These are phyloP conservation scores for Helicoverpa armigera DNA, from an alignment of 1,140 invertebrate species.

Conservation along the genomic window DNA sequence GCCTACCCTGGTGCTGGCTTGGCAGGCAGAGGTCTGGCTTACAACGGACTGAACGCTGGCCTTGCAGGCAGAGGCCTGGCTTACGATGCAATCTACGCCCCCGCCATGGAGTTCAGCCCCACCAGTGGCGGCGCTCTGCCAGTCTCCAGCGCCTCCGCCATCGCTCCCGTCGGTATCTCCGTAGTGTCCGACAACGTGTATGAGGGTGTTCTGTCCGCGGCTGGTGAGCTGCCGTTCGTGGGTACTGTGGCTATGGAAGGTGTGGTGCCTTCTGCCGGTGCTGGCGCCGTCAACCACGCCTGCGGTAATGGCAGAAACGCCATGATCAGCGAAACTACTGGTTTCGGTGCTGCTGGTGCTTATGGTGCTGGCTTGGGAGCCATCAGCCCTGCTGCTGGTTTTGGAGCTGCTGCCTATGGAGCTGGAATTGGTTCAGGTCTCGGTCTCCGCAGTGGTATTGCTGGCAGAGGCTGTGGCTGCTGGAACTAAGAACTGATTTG, in stretches of 20 bases:
- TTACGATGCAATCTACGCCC: neutral
- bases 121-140: constrained; percentile 49
- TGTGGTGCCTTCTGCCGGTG: constrained; percentile 59
- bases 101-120: constrained; percentile 29
- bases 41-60: neutral
- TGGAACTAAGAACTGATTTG: too few species aligned
- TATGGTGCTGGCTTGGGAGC: constrained; percentile 2
- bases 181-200: constrained; percentile 61
- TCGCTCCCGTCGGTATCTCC: constrained; percentile 58
- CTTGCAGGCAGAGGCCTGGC: neutral
- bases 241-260: constrained; percentile 64
- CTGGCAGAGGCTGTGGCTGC: neutral
- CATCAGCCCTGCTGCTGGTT: neutral
- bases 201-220: constrained; percentile 58
- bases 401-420: neutral
- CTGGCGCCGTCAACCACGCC: constrained; percentile 21
- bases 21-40: neutral
- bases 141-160: constrained; percentile 55
- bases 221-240: constrained; percentile 48
- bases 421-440: neutral
- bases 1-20: neutral
- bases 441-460: neutral
- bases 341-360: neutral
- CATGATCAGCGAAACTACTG: constrained; percentile 52
- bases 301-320: constrained; percentile 52